Evolutionary conservation across 2,113 vertebrate genomes (phyloP), one percentile per base, ranked within the genome.

Genomic region (mouse (Mus musculus)): DNA sequence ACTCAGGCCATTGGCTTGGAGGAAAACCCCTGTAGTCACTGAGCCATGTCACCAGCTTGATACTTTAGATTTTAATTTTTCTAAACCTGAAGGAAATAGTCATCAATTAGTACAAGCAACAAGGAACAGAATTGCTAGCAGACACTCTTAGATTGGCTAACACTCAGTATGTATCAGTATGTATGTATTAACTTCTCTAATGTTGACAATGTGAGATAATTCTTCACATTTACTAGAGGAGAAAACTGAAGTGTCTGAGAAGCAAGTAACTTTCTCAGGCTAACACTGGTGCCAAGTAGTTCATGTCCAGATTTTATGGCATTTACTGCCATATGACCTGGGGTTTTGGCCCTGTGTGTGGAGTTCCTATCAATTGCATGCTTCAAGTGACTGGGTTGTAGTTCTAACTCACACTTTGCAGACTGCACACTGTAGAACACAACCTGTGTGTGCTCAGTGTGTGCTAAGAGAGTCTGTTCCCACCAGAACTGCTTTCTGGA

Each of bases 401-500:
- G 19, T 59, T 36, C 59, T 16, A 61, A 65, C 20, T 33, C 36
- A 88, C 30, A 78, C 1, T 10, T 20, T 56, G 28, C 7, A 54
- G 7, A 86, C 36, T 54, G 59, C 30, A 46, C 22, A 96, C 96
- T 91, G 91, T 93, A 95, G 97, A 98, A 98, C 94, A 96, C 98
- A 98, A 98, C 92, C 95, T 96, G 93, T 91, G 97, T 97, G 98
- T 97, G 97, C 96, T 95, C 97, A 93, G 73, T 96, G 88, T 94
- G 84, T 71, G 95, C 94, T 92, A 91, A 56, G 91, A 8, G 93
- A 96, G 97, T 97, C 98, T 97, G 93, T 95, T 98, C 94, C 96
- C 97, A 96, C 95, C 97, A 98, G 98, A 98, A 98, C 36, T 89
- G 95, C 98, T 98, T 97, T 96, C 93, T 97, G 85, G 97, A 98